Base-by-base conservation (phyloP, 1,140 invertebrate genomes). In the Drosophila ironensis region DNA sequence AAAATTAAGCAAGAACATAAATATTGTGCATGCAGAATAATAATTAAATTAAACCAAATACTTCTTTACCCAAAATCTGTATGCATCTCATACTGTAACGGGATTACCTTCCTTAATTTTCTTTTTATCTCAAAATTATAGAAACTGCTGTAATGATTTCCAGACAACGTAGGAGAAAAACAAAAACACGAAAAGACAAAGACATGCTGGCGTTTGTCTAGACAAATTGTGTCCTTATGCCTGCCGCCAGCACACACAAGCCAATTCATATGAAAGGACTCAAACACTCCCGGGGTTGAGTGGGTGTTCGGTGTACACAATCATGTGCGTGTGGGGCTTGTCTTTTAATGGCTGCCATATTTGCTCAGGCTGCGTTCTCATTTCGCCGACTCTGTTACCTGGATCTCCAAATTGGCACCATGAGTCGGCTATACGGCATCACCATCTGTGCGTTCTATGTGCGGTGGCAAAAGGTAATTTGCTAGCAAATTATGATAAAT, bases 271-370 rank as follows among this genome's bases (percentile, higher is more conserved):
- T 25, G 30, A 19, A 45, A 22, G 20, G 51, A n/a, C 30, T 19
- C 53, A 38, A 22, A 25, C 37, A 30, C 27, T 11, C 25, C 22
- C 14, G 5, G 47, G 9, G 20, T 8, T 20, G 19, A 8, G 56
- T 54, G 22, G n/a, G 24, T 41, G 38, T 27, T 44, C 19, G 37
- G 25, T 27, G 4, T 64, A n/a, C n/a, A n/a, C n/a, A n/a, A n/a
- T n/a, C n/a, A 60, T 52, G 53, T 59, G 59, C 33, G 50, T 47
- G 72, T 40, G 53, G 51, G 52, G 63, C 63, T 67, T 82, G 74
- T 82, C 78, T 78, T 77, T 84, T 84, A 86, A 82, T 84, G 80
- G 78, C 80, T 45, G 73, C 78, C 73, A 82, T 84, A 73, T 84
- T 82, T 70, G 73, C 59, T 45, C 40, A 44, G 35, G 57, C 44